Percentiles rank a stretch among this genome's conserved stretches.
Evolutionary conservation across 64 coral and sea anemone genomes (phyloP).

Genomic region (Montipora capricornis): DNA sequence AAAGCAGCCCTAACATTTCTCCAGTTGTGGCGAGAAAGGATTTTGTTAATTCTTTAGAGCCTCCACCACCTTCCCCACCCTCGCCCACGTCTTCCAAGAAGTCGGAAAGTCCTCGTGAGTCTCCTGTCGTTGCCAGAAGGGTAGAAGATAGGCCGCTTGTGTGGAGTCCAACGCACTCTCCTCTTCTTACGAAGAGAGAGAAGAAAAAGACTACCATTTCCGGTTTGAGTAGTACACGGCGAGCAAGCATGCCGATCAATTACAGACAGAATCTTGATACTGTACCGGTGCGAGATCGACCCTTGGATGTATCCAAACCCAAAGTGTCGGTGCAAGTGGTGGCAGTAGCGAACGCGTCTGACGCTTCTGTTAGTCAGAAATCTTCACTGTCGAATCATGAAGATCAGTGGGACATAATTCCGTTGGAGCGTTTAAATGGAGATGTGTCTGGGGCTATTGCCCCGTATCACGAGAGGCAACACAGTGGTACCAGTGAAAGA

Average conservation of each 20-base stretch:
- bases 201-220: neutral
- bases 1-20: conserved; percentile 33
- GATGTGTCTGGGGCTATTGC: neutral
- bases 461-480: conserved; percentile 10
- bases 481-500: neutral
- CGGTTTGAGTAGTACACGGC: neutral
- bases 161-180: conserved; percentile 33
- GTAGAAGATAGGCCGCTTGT: neutral
- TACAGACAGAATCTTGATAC: conserved; percentile 10
- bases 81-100: neutral
- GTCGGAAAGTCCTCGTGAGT: conserved; percentile 16
- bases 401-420: conserved; percentile 15
- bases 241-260: neutral
- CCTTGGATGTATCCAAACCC: neutral
- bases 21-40: neutral
- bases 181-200: conserved; percentile 1
- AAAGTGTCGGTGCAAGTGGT: conserved; percentile 20
- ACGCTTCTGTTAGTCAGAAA: neutral
- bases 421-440: neutral
- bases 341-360: neutral
- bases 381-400: neutral
- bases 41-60: neutral
- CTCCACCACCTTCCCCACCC: neutral
- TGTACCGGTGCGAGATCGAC: conserved; percentile 24
- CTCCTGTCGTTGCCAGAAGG: conserved; percentile 40